Base-by-base conservation (phyloP, 2,888 invertebrate genomes). In the Cactoblastis cactorum region DNA sequence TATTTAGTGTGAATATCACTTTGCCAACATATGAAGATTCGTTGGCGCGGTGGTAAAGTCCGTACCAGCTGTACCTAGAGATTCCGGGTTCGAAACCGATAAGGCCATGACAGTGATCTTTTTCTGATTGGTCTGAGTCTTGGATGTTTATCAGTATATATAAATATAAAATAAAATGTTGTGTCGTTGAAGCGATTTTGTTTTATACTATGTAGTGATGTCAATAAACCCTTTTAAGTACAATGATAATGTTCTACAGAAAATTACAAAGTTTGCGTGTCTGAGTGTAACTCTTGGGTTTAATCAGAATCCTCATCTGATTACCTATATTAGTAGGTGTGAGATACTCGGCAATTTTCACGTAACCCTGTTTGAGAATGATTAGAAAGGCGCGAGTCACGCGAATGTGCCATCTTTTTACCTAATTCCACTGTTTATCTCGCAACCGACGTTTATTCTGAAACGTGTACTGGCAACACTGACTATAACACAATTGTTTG, bases 381-480 rank as follows among this genome's bases (percentile, higher is more conserved):
- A 59, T 59, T 67, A 62, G 68, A 69, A 67, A 69, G 65, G 65
- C 45, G 51, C 41, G 50, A 49, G 57, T 56, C 69, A 70, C 69
- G 70, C 70, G 60, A 69, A 62, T 55, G 52, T 58, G 59, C 56
- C 66, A 67, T 69, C 61, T 49, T 41, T 45, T 49, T 49, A 39
- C 49, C 41, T 49, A 33, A 49, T 49, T 49, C 34, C 18, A 18
- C 38, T 24, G 28, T 37, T 48, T 38, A 48, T 37, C 37, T 38
- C 24, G 47, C 17, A 48, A 38, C 47, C n/a, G 11, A 28, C 28
- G 43, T 28, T 28, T 17, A 24, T 11, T 22, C 22, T 22, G 9
- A 12, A 12, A 22, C 39, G 28, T 43, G 28, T 28, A 28, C 22
- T 41, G 14, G n/a, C 38, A 38, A 41, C 22, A 22, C 39, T n/a